phyloP scores from a whole-genome alignment of 2,888 invertebrate species.

The Nephrotoma appendiculata region DNA sequence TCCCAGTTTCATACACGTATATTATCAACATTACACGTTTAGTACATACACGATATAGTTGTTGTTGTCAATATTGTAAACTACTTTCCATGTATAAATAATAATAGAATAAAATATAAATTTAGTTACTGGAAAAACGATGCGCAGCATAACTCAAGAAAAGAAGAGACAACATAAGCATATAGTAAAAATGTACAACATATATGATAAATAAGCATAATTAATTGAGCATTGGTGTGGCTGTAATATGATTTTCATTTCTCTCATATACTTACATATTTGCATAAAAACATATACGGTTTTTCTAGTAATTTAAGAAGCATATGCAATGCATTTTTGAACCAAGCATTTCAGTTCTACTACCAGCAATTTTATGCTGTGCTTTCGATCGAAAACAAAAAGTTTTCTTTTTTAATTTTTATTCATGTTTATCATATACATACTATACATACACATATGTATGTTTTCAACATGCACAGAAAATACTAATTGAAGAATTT shows the following conservation, averaged over 20 bases:
- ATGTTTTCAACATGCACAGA: not conserved
- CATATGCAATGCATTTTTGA: not conserved
- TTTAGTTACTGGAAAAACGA: not conserved
- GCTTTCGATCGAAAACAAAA: not conserved
- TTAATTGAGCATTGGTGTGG: not conserved
- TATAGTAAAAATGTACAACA: not conserved
- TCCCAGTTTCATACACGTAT: too few relatives aligned
- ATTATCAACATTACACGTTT: too few relatives aligned
- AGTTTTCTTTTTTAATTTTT: not conserved
- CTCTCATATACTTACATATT: not conserved
- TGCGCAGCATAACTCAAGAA: not conserved
- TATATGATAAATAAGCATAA: not conserved
- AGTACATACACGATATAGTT: too few relatives aligned
- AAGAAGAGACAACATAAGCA: too few relatives aligned
- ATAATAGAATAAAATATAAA: too few relatives aligned
- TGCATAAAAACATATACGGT: not conserved
- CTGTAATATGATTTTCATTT: not conserved
- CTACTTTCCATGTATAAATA: too few relatives aligned
- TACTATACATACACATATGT: not conserved
- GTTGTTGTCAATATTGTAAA: too few relatives aligned
- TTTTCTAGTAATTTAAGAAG: not conserved
- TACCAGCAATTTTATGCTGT: too few relatives aligned
- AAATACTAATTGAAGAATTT: too few relatives aligned
- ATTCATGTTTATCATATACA: not conserved
- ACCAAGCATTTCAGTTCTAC: not conserved